These are phyloP conservation scores for Microcebus jonahi DNA, from an alignment of 2,113 vertebrate genomes.

Conservation along the genomic window DNA sequence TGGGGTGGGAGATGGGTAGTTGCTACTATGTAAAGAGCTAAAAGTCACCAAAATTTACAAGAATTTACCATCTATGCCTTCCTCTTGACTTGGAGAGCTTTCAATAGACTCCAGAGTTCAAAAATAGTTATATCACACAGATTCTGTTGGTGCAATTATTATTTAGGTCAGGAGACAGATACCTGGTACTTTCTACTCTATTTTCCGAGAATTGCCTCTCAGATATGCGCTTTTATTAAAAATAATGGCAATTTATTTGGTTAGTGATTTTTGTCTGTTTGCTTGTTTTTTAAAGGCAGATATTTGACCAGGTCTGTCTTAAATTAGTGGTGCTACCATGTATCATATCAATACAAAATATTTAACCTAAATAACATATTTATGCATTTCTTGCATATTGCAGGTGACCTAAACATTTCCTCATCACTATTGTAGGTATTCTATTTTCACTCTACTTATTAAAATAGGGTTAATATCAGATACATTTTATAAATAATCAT, in stretches of 20 bases:
- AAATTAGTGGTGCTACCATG: background rate
- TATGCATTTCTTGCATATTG: background rate
- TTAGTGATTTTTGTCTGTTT: background rate
- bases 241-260: background rate
- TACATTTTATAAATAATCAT: background rate
- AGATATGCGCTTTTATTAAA: background rate
- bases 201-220: background rate
- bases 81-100: background rate
- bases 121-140: background rate
- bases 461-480: background rate
- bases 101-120: background rate
- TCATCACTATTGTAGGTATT: background rate
- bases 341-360: background rate
- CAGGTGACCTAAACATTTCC: background rate
- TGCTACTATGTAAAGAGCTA: background rate
- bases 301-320: background rate
- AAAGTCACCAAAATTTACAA: background rate
- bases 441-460: background rate
- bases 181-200: background rate
- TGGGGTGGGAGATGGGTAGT: accelerated
- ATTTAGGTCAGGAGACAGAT: background rate
- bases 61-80: background rate
- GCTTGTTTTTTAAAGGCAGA: background rate
- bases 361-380: background rate
- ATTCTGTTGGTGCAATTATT: background rate